Evolutionary conservation across 2,113 vertebrate genomes (phyloP), one percentile per base, ranked within the genome.

Genomic region (Anhinga rufa): DNA sequence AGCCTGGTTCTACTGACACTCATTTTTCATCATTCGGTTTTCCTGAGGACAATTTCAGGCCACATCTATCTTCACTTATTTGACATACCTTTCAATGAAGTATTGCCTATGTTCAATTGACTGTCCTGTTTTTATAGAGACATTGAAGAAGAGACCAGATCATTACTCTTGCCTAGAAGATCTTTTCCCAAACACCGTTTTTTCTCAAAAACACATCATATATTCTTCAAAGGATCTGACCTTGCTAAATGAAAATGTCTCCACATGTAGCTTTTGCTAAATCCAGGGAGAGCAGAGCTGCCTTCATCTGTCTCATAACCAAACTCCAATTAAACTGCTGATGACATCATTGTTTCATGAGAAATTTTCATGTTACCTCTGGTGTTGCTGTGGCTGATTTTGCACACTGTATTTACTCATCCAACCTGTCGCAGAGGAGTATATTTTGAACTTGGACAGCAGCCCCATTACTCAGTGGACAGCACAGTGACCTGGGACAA

Each of bases 281-380:
- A 46, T 7, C 18, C 32, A 8, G 22, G 36, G 38, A 5, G 26
- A 72, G 32, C 62, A 42, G 76, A 82, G 51, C 51, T 62, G 32
- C 36, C 34, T 55, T 51, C 36, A 31, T 19, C 42, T 16, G 12
- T 9, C 62, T 34, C 11, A 3, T 14, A 48, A 34, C 46, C 70
- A 40, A 72, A 15, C 17, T 51, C 44, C 54, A 18, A 0, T 4
- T 22, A 26, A 86, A 48, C 4, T 52, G 66, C 15, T 4, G 7
- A 8, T 0, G 1, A 26, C 60, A 17, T n/a, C 28, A 7, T 4
- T 3, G 8, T n/a, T 51, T 17, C 19, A 10, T 34, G 40, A 46
- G 42, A 34, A 14, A 29, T 29, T 25, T 9, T n/a, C 29, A 2
- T 2, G 10, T 12, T 29, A 21, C 55, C 25, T 24, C 38, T 9